Evolutionary conservation across 2,797 vertebrate genomes (phyloP).

Genomic region (Pogonophryne albipinna): DNA sequence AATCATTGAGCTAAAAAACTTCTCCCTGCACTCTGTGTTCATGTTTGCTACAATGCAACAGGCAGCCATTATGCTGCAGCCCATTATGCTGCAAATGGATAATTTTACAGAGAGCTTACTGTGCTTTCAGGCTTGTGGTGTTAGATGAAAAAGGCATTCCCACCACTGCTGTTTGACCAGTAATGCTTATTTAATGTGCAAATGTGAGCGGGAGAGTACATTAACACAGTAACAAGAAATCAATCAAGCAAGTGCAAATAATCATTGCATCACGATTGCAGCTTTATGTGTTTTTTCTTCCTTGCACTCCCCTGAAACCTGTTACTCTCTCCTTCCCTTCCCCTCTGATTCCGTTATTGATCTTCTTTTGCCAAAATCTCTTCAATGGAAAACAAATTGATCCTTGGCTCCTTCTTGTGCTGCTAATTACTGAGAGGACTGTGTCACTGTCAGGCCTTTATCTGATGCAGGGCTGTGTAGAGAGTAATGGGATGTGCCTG

Average conservation of each 20-base stretch:
- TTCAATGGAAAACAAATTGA: conserved; percentile 79
- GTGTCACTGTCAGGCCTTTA: conserved; percentile 76
- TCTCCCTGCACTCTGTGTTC: conserved; percentile 61
- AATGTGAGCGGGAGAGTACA: conserved; percentile 47
- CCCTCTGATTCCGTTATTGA: conserved; percentile 65
- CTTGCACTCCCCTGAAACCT: conserved; percentile 43
- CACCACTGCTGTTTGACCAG: conserved; percentile 41
- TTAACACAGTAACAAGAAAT: conserved; percentile 64
- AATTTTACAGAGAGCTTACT: conserved; percentile 45
- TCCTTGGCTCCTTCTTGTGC: conserved; percentile 75
- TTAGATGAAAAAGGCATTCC: conserved; percentile 22
- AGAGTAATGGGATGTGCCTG: conserved; percentile 73
- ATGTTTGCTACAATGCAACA: conserved; percentile 55
- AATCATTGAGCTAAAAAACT: conserved; percentile 68
- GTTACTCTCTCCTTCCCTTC: conserved; percentile 43
- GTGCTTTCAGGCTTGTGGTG: conserved; percentile 44
- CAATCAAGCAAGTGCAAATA: conserved; percentile 66
- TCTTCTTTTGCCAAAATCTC: conserved; percentile 65
- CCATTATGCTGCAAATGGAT: conserved; percentile 66
- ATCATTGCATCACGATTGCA: conserved; percentile 55
- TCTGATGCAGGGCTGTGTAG: conserved; percentile 68
- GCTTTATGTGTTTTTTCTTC: conserved; percentile 14
- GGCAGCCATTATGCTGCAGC: conserved; percentile 54
- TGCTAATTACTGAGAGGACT: conserved; percentile 81
- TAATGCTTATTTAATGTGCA: conserved; percentile 58